Conservation (phyloP, 2,888 invertebrate genomes). For the Drosophila mimetica region DNA sequence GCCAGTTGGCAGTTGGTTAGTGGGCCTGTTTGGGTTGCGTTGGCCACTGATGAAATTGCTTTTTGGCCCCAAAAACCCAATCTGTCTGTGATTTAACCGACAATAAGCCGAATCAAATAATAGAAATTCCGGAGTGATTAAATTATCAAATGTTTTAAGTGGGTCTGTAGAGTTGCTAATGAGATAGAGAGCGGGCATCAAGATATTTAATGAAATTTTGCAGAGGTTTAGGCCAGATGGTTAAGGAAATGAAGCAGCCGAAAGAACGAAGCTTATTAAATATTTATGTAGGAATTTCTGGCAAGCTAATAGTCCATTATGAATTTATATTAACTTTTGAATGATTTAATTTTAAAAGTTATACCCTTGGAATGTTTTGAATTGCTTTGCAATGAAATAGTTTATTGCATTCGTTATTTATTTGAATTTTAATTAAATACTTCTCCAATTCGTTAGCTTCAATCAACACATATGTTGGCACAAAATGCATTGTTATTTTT, state of each 20-base stretch:
- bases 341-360: background rate
- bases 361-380: background rate
- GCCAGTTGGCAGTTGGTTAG: conserved; percentile 27
- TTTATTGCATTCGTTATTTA: background rate
- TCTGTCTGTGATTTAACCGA: conserved; percentile 41
- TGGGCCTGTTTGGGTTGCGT: conserved; percentile 6
- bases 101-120: conserved; percentile 44
- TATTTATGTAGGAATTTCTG: background rate
- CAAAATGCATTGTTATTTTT: background rate
- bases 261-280: conserved; percentile 6
- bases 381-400: background rate
- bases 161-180: conserved; percentile 6
- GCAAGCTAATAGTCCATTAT: conserved; percentile 1
- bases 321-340: background rate
- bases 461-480: background rate
- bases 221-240: background rate
- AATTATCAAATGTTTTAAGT: conserved; percentile 43
- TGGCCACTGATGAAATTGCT: conserved; percentile 45
- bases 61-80: conserved; percentile 29
- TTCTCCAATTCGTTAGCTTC: background rate
- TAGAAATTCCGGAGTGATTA: conserved; percentile 41
- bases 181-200: conserved; percentile 4
- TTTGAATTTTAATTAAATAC: conserved; percentile 8
- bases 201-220: conserved; percentile 21
- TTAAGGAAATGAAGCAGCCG: background rate